These are phyloP conservation scores for Rhinoderma darwinii DNA, from an alignment of 2,113 vertebrate species.

Conservation along the genomic window DNA sequence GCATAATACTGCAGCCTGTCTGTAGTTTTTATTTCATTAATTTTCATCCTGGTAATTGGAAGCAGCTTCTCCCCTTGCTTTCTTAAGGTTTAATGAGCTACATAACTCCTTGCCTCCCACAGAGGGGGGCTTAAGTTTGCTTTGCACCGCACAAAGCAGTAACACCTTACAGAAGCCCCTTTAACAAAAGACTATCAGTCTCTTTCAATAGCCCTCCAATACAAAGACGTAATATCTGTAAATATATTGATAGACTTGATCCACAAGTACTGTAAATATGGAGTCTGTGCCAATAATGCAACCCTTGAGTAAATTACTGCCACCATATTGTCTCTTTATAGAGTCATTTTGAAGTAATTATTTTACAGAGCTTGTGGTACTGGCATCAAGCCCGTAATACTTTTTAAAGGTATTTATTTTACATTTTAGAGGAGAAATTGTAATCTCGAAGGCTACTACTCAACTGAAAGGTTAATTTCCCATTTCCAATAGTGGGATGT, in stretches of 20 bases:
- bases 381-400: neutral
- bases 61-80: slow-evolving; percentile 75
- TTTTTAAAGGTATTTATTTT: neutral
- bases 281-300: neutral
- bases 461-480: slow-evolving; percentile 23
- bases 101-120: slow-evolving; percentile 72
- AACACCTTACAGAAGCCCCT: slow-evolving; percentile 59
- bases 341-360: neutral
- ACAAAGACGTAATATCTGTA: neutral
- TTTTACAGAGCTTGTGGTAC: neutral
- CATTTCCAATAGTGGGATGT: slow-evolving; percentile 12
- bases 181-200: neutral
- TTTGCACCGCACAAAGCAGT: slow-evolving; percentile 64
- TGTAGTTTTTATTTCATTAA: slow-evolving; percentile 74
- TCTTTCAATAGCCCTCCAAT: neutral
- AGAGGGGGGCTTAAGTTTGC: slow-evolving; percentile 66
- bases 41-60: slow-evolving; percentile 80
- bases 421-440: neutral
- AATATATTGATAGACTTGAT: neutral
- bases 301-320: neutral
- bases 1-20: slow-evolving; percentile 69
- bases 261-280: neutral
- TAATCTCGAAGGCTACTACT: neutral
- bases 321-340: slow-evolving; percentile 4
- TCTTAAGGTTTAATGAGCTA: slow-evolving; percentile 77